Base-by-base conservation (phyloP, 2,888 invertebrate genomes). In the Amphimallon solstitiale region DNA sequence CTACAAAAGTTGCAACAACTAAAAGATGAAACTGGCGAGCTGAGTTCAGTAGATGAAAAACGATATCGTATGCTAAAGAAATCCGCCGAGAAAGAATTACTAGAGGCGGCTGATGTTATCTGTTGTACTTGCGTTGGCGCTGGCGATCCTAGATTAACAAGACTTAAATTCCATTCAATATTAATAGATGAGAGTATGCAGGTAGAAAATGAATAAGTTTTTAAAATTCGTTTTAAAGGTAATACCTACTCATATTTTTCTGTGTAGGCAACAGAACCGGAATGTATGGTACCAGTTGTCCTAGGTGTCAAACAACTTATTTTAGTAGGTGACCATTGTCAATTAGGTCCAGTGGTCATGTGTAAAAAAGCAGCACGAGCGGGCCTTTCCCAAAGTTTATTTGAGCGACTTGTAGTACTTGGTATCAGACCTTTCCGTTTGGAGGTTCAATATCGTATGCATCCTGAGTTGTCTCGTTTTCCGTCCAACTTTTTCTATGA, bases 401-500 rank as follows among this genome's bases (percentile, higher is more conserved):
- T 99, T 82, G 99, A 99, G 80, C 88, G 99, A 3, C 86, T 99
- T 0, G 98, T 99, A 0, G 97, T 99, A 0, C 87, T 99, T 4
- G 98, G 98, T 6, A 98, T 98, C 74, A 88, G 98, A 21, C 99
- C 99, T 0, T 97, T 98, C 83, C 90, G 98, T 0, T 86, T 99
- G 40, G 98, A 98, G 81, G 96, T 97, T 0, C 99, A 99, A 79
- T 99, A 99, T 81, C 91, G 99, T 56, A 99, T 99, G 99, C 99
- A 99, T 79, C 99, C 99, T 0, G 96, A 97, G 77, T 85, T 99
- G 6, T 96, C 97, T 0, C 90, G 96, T 65, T 99, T 99, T 81
- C 99, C 99, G 0, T 98, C 98, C 0, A 98, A 99, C 82, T 98
- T 98, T 84, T 99, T 99, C 84, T 99, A 99, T 78, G 99, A 99